A percentile compares a stretch with the other conserved stretches of the same genome.
Conservation (phyloP, 2,888 invertebrate genomes). For the Drosophila neoperkinsi region DNA sequence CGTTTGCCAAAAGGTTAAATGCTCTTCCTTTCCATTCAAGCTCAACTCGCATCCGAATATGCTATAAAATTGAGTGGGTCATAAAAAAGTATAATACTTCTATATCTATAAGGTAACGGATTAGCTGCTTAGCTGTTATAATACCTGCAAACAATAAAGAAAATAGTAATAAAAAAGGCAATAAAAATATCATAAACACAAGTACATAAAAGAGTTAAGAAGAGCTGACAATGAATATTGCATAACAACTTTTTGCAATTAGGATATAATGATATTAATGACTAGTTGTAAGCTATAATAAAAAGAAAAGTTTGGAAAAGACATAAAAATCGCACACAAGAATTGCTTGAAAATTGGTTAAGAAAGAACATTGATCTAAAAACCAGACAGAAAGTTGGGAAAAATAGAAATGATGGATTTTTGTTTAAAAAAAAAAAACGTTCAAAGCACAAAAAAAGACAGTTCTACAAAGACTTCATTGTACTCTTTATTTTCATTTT, state of each 20-base stretch:
- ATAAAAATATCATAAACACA: slow-evolving; percentile 4
- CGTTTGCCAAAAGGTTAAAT: slow-evolving; percentile 37
- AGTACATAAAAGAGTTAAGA: not conserved
- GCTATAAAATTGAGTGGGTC: slow-evolving; percentile 7
- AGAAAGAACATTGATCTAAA: not conserved
- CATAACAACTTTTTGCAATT: slow-evolving; percentile 4
- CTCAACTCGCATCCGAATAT: not conserved
- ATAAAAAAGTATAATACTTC: slow-evolving; percentile 12
- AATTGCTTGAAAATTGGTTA: not conserved
- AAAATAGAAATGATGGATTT: not conserved
- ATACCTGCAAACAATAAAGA: not conserved
- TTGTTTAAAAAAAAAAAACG: not conserved
- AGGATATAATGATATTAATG: not conserved
- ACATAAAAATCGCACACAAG: not conserved
- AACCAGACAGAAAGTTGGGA: not conserved
- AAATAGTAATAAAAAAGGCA: no score
- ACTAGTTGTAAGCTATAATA: not conserved
- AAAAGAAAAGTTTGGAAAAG: not conserved
- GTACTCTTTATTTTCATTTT: not conserved
- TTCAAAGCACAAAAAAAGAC: not conserved
- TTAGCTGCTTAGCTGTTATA: not conserved
- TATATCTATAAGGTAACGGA: not conserved
- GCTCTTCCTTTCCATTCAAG: slow-evolving; percentile 28
- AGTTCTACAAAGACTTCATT: not conserved
- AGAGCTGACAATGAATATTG: not conserved